Base-by-base conservation (phyloP, 2,888 invertebrate species). In the Limenitis camilla region DNA sequence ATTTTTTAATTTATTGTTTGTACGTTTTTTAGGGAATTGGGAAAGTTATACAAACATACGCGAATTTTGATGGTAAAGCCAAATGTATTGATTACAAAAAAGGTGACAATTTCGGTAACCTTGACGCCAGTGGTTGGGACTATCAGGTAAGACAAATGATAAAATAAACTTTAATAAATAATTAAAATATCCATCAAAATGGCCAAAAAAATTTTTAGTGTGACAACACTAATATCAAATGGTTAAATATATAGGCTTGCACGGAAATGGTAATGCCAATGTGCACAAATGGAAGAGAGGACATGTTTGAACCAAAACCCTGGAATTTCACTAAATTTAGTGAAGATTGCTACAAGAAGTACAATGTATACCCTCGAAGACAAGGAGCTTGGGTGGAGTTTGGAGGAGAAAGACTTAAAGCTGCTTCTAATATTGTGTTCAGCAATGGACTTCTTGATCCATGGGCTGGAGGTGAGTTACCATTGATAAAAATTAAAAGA, bases 201-300 rank as follows among this genome's bases (percentile, higher is more conserved):
- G 5, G 8, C 5, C 7, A 8, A 40, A 28, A n/a, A 2, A 4
- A 5, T 7, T 35, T 35, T 35, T 35, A 1, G 4, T 4, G 10
- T n/a, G 10, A n/a, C 9, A n/a, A 8, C 35, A 9, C 28, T 11
- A 44, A 11, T 8, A 35, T 9, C 9, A 27, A 11, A 19, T 28
- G 8, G 8, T 28, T n/a, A n/a, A 8, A 40, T 53, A 51, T 63
- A 1, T 85, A 96, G 93, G 90, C 94, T 0, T 99, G 99, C 72
- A 96, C 97, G 28, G 98, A 99, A 81, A 97, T 99, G 94, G 93
- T 97, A 55, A 97, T 98, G 96, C 98, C 98, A 0, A 92, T 94
- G 88, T 98, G 98, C 76, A 84, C 91, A 6, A 91, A 91, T 60
- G 94, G 93, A 38, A 78, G 87, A 1, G 84, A 89, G 7, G 96